Evolutionary conservation across 2,888 invertebrate genomes (phyloP).

Genomic region (Nomada ferruginata): DNA sequence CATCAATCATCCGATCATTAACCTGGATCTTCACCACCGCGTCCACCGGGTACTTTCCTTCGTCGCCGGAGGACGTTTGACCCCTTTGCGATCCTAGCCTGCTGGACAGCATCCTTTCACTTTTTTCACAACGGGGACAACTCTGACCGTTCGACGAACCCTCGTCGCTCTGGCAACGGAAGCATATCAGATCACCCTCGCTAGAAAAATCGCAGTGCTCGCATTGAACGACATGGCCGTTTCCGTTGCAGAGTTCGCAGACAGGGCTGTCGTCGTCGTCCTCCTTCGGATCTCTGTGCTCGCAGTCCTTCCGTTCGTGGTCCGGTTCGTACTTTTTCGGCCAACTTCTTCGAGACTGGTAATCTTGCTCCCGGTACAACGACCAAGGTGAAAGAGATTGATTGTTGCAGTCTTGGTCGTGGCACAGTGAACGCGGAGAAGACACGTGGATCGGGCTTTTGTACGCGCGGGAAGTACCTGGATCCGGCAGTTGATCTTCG

Average conservation of each 20-base stretch:
- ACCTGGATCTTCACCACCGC: slow-evolving; percentile 79
- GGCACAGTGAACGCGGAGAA: slow-evolving; percentile 53
- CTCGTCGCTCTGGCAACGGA: slow-evolving; percentile 79
- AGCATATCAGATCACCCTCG: slow-evolving; percentile 81
- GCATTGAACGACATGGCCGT: slow-evolving; percentile 70
- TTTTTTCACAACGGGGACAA: slow-evolving; percentile 77
- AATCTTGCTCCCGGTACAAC: slow-evolving; percentile 49
- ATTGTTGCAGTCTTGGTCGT: slow-evolving; percentile 44
- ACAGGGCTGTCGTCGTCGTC: slow-evolving; percentile 61
- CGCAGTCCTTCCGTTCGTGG: slow-evolving; percentile 42
- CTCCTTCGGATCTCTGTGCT: slow-evolving; percentile 64
- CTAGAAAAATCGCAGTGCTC: slow-evolving; percentile 74
- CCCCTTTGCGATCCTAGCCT: slow-evolving; percentile 55
- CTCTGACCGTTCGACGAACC: slow-evolving; percentile 66
- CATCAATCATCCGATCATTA: slow-evolving; percentile 77
- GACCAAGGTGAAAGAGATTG: slow-evolving; percentile 59
- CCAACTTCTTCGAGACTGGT: slow-evolving; percentile 42
- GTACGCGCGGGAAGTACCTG: slow-evolving; percentile 59
- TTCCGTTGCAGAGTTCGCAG: slow-evolving; percentile 64
- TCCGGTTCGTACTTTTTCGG: slow-evolving; percentile 48
- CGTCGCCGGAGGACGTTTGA: slow-evolving; percentile 73
- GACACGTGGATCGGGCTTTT: slow-evolving; percentile 56
- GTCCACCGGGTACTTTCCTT: slow-evolving; percentile 76
- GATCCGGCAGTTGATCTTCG: slow-evolving; percentile 64
- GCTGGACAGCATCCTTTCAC: slow-evolving; percentile 52